Conservation (phyloP, 2,113 vertebrate species). For the Hiodon alosoides region DNA sequence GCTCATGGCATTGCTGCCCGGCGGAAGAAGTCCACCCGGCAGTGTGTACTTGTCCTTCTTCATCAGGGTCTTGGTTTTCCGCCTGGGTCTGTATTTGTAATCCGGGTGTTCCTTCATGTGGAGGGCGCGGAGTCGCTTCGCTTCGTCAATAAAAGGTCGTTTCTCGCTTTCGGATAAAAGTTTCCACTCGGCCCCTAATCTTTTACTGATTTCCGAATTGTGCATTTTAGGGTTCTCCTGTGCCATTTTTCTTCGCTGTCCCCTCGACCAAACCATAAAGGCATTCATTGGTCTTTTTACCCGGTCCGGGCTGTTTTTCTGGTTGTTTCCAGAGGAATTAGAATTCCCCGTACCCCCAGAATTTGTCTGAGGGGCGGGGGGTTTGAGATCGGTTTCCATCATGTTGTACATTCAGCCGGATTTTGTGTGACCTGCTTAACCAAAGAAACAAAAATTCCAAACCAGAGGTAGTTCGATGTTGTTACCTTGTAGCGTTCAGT, state of each 20-base stretch:
- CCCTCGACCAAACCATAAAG: conserved; percentile 97
- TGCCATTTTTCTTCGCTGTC: conserved; percentile 95
- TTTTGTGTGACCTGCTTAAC: conserved; percentile 52
- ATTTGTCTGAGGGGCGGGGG: conserved; percentile 86
- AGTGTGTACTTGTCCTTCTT: conserved; percentile 99
- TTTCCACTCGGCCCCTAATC: conserved; percentile 98
- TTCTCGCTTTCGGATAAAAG: conserved; percentile 97
- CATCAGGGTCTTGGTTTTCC: conserved; percentile 99
- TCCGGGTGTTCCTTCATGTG: conserved; percentile 99
- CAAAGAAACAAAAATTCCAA: conserved; percentile 32
- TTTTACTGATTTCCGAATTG: conserved; percentile 98
- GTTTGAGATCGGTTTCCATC: conserved; percentile 99
- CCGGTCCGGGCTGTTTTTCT: conserved; percentile 96
- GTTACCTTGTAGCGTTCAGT: conserved; percentile 55
- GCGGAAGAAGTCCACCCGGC: conserved; percentile 87
- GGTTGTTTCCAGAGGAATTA: conserved; percentile 75
- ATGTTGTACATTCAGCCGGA: conserved; percentile 95
- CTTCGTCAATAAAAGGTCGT: conserved; percentile 97
- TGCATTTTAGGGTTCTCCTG: conserved; percentile 99
- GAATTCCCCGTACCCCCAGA: conserved; percentile 88
- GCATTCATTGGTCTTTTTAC: conserved; percentile 97
- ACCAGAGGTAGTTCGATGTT: conserved; percentile 37
- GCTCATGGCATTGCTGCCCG: conserved; percentile 87
- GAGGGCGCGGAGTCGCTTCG: conserved; percentile 92
- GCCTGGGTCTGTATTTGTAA: conserved; percentile 98